A percentile compares a stretch with the other conserved stretches of the same genome.
These are phyloP conservation scores for Rutilus rutilus DNA, from an alignment of 2,113 vertebrate genomes.

Conservation along the genomic window DNA sequence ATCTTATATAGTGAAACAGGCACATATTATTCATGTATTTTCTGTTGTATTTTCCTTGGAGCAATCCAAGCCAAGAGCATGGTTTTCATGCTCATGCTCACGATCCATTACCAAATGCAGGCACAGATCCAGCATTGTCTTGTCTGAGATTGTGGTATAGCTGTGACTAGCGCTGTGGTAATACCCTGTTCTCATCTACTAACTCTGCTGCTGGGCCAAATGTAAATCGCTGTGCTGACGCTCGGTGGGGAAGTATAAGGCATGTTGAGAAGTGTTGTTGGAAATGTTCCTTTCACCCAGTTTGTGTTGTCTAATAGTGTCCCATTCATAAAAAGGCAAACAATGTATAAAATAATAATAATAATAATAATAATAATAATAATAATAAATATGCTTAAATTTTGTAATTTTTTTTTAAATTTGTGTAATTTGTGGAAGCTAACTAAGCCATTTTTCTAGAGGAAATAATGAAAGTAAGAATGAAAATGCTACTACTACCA, in stretches of 20 bases:
- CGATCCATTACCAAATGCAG: neutral
- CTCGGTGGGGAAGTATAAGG: neutral
- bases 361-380: neutral
- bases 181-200: neutral
- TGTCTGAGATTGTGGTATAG: neutral
- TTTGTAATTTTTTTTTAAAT: too few species aligned
- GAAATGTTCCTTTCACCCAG: neutral
- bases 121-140: neutral
- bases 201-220: neutral
- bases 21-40: conserved; percentile 36
- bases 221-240: neutral
- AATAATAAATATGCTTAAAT: too few species aligned
- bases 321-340: neutral
- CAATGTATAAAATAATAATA: neutral
- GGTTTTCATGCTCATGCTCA: neutral
- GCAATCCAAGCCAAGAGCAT: neutral
- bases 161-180: conserved; percentile 1
- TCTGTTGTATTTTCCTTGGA: neutral
- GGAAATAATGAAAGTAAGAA: too few species aligned
- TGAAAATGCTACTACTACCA: too few species aligned
- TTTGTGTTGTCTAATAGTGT: neutral
- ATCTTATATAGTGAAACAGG: conserved; percentile 7
- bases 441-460: too few species aligned
- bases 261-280: neutral
- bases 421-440: too few species aligned